phyloP scores from a whole-genome alignment of 2,888 invertebrate species.

The Auanema sp. region DNA sequence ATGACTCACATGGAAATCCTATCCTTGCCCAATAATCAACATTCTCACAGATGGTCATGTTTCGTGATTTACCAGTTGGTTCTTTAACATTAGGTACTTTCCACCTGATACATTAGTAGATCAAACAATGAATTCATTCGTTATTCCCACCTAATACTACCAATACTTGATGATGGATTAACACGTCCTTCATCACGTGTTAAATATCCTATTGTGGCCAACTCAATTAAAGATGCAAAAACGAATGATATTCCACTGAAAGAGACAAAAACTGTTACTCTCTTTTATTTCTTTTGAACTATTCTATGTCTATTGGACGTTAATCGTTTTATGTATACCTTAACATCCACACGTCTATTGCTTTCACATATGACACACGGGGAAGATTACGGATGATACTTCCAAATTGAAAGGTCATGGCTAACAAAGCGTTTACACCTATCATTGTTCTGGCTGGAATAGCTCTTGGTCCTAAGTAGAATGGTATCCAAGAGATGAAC shows the following conservation, averaged over 20 bases:
- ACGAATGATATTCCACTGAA: constrained; percentile 62
- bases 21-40: constrained; percentile 52
- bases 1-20: constrained; percentile 51
- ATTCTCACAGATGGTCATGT: constrained; percentile 42
- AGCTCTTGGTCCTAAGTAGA: constrained; percentile 60
- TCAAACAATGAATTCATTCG: neutral
- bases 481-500: constrained; percentile 64
- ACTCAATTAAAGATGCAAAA: constrained; percentile 61
- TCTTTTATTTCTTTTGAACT: constrained; percentile 1
- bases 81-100: neutral
- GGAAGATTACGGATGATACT: constrained; percentile 62
- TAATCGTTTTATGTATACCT: constrained; percentile 18
- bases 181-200: constrained; percentile 50
- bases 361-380: constrained; percentile 61
- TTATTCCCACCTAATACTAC: neutral
- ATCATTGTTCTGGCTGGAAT: constrained; percentile 63
- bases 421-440: constrained; percentile 62
- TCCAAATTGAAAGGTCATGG: constrained; percentile 64
- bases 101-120: constrained; percentile 19
- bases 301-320: neutral
- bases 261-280: constrained; percentile 10
- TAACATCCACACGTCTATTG: constrained; percentile 59
- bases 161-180: constrained; percentile 24
- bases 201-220: constrained; percentile 59
- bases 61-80: constrained; percentile 22